These are phyloP conservation scores for Andrena marginata DNA, from an alignment of 2,888 invertebrate genomes.

Conservation along the genomic window DNA sequence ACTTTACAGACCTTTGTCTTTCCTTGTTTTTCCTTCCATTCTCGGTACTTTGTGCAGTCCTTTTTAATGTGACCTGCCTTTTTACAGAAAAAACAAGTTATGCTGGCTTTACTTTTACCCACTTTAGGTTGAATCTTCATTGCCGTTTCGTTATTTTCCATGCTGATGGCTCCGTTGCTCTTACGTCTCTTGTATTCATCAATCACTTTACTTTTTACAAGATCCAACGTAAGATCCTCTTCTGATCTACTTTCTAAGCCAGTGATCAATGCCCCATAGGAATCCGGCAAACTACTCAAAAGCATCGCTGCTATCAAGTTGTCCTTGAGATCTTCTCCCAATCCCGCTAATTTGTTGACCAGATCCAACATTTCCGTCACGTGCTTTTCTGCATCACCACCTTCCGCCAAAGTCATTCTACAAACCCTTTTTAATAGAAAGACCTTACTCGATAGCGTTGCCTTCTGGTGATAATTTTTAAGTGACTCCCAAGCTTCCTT, in stretches of 20 bases:
- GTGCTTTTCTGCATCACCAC: not conserved
- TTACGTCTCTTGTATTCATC: constrained; percentile 7
- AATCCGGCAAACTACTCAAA: not conserved
- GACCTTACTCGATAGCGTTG: constrained; percentile 8
- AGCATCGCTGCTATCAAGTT: constrained; percentile 4
- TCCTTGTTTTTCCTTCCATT: not conserved
- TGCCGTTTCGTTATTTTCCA: not conserved
- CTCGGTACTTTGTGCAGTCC: not conserved
- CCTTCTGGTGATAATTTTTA: not conserved
- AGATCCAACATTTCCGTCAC: not conserved
- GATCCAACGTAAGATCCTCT: not conserved
- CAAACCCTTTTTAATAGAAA: constrained; percentile 5
- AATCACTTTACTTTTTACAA: constrained; percentile 8
- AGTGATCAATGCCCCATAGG: not conserved
- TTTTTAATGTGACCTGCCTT: not conserved
- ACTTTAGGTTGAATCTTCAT: not conserved
- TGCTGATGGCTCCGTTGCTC: not conserved
- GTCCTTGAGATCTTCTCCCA: constrained; percentile 5
- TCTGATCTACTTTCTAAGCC: not conserved
- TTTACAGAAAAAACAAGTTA: constrained; percentile 3
- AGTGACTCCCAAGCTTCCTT: too few species aligned
- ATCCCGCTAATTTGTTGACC: not conserved
- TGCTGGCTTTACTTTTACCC: not conserved
- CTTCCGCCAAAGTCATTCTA: constrained; percentile 1
- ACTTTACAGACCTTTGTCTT: not conserved